Evolutionary conservation across 1,140 invertebrate genomes (phyloP), one percentile per base, ranked within the genome.

Genomic region (Aleiodes sp.): DNA sequence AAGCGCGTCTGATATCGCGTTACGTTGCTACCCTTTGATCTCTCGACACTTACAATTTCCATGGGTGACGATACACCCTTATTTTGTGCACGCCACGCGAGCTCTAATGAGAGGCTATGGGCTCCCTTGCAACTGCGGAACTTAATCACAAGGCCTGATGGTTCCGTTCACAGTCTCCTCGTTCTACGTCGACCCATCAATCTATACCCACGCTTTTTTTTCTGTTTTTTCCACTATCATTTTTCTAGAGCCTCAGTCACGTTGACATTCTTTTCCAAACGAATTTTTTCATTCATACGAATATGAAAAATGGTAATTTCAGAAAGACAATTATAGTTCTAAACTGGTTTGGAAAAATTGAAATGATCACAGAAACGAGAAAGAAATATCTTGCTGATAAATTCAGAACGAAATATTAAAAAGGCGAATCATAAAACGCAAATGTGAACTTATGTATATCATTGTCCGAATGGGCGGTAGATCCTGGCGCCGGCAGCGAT

Each of bases 1-100:
- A 37, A 60, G 71, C 73, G 74, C 75, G 73, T 75, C 78, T 76
- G 82, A 83, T 86, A 86, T 86, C 84, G 83, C 84, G 85, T 86
- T 86, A 86, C 84, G 77, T 61, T 62, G 71, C 65, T 73, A 75
- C 75, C 76, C 85, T 86, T 86, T 86, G 85, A 86, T 86, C 85
- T 86, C 74, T 80, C 85, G 84, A 86, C 84, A 86, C 85, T 86
- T 85, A 86, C 84, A 86, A 86, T 86, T 86, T 86, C 78, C 80
- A 82, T 77, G 72, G 80, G 79, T 75, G 81, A 75, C 85, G 84
- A 86, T 86, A 86, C 81, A 85, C 85, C 84, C 85, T 84, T 86
- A 86, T 86, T 85, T 84, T 80, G 65, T 74, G 76, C 75, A 79
- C 79, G 80, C 82, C 84, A 85, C 81, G 82, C 82, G 81, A 85